Conservation (phyloP, 2,797 vertebrate species). For the Sebastes wilsoni region DNA sequence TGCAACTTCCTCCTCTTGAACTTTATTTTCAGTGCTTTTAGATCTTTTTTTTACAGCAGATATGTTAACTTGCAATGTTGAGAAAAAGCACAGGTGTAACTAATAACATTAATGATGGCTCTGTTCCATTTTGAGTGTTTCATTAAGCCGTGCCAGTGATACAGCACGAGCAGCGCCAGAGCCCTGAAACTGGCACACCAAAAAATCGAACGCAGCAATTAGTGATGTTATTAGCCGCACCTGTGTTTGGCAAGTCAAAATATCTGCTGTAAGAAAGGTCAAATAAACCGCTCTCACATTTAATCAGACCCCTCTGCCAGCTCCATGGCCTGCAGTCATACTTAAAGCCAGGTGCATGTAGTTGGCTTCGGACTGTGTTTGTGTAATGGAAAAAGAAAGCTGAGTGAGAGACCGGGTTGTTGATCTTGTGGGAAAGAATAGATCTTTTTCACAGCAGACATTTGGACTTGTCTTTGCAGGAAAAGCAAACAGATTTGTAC, state of each 20-base stretch:
- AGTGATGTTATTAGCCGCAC: conserved; percentile 36
- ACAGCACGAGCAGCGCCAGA: not conserved
- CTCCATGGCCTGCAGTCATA: not conserved
- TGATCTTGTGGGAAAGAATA: not conserved
- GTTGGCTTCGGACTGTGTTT: not conserved
- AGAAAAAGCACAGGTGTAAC: conserved; percentile 8
- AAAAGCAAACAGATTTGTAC: not conserved
- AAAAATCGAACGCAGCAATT: conserved; percentile 24
- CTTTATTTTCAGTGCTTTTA: not conserved
- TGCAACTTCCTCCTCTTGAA: conserved; percentile 6
- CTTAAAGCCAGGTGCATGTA: conserved; percentile 4
- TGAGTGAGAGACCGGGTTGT: not conserved
- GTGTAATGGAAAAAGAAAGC: conserved; percentile 2
- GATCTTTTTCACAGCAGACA: not conserved
- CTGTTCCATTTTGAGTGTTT: not conserved
- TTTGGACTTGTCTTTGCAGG: not conserved
- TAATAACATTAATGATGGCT: conserved; percentile 23
- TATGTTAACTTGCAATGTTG: not conserved
- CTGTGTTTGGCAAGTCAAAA: conserved; percentile 24
- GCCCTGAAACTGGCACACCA: not conserved
- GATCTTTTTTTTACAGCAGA: conserved; percentile 1
- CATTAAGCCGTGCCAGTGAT: not conserved
- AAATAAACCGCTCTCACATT: conserved; percentile 22
- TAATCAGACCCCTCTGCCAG: not conserved
- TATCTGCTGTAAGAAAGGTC: conserved; percentile 15